Conservation (phyloP, 92 coral and sea anemone genomes). For the Epizoanthus scotinus region DNA sequence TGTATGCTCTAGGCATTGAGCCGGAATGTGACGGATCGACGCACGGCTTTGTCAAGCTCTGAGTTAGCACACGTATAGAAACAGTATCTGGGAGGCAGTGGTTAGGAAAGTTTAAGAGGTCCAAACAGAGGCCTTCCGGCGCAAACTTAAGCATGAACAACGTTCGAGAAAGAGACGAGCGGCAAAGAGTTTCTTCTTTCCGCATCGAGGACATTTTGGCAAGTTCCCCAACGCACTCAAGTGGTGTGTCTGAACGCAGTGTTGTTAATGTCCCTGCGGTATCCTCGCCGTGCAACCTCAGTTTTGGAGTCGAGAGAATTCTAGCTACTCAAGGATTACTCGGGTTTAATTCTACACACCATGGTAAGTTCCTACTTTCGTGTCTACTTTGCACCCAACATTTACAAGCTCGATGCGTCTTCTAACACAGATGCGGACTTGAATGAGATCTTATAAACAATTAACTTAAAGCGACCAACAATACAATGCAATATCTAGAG, state of each 20-base stretch:
- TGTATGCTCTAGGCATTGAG: constrained; percentile 37
- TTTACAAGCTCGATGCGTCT: constrained; percentile 7
- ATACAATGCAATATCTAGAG: background rate
- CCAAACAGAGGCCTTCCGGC: background rate
- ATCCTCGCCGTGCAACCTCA: constrained; percentile 15
- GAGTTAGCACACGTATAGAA: constrained; percentile 25
- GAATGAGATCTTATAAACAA: constrained; percentile 14
- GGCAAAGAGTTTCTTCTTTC: constrained; percentile 76
- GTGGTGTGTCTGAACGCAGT: background rate
- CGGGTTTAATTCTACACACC: constrained; percentile 23
- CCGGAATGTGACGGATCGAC: constrained; percentile 36
- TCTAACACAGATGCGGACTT: constrained; percentile 4
- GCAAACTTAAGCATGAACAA: constrained; percentile 11
- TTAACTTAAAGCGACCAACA: constrained; percentile 17
- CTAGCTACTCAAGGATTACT: constrained; percentile 34
- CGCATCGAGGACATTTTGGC: constrained; percentile 83
- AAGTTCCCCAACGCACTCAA: constrained; percentile 33
- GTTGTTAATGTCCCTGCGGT: background rate
- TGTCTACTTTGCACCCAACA: background rate
- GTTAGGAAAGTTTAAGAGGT: background rate
- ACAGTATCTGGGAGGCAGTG: background rate
- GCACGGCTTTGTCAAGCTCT: constrained; percentile 23
- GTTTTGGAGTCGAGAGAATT: constrained; percentile 38
- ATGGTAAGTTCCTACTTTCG: constrained; percentile 8
- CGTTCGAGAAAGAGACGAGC: constrained; percentile 60